A percentile compares a stretch with the other conserved stretches of the same genome.
Conservation (phyloP, 2,797 vertebrate species). For the Chiloscyllium punctatum region DNA sequence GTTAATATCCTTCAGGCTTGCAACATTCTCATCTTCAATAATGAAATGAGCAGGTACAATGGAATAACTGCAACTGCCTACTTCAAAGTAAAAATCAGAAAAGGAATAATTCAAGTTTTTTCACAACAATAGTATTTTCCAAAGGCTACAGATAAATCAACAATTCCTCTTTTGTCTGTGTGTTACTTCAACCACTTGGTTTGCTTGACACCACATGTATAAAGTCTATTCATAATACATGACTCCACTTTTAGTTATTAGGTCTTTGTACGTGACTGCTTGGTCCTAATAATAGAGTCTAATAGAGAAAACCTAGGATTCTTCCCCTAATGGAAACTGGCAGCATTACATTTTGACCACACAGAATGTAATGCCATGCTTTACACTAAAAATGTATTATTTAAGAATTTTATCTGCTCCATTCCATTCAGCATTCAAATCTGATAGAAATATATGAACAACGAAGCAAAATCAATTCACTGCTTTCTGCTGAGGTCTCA, state of each 20-base stretch:
- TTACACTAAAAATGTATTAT: conserved; percentile 79
- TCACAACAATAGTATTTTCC: conserved; percentile 50
- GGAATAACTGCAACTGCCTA: neutral
- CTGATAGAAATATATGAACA: conserved; percentile 84
- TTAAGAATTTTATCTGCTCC: conserved; percentile 75
- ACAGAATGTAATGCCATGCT: conserved; percentile 80
- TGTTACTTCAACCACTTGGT: conserved; percentile 69
- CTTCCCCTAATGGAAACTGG: conserved; percentile 72
- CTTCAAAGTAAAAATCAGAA: conserved; percentile 25
- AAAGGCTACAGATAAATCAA: conserved; percentile 73
- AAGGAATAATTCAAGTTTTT: neutral
- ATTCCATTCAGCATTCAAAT: conserved; percentile 74
- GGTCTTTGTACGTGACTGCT: conserved; percentile 68
- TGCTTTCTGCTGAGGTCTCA: conserved; percentile 77
- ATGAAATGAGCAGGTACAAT: neutral
- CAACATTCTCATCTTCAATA: neutral
- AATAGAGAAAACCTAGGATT: conserved; percentile 73
- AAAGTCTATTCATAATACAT: conserved; percentile 73
- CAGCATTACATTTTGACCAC: conserved; percentile 75
- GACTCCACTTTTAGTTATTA: conserved; percentile 70
- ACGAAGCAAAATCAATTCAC: conserved; percentile 73
- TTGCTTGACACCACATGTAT: conserved; percentile 71
- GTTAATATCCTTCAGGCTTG: neutral
- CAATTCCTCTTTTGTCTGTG: conserved; percentile 64
- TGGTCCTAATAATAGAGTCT: conserved; percentile 69